Conservation (phyloP, 2,888 invertebrate species). For the Tachystola acroxantha region DNA sequence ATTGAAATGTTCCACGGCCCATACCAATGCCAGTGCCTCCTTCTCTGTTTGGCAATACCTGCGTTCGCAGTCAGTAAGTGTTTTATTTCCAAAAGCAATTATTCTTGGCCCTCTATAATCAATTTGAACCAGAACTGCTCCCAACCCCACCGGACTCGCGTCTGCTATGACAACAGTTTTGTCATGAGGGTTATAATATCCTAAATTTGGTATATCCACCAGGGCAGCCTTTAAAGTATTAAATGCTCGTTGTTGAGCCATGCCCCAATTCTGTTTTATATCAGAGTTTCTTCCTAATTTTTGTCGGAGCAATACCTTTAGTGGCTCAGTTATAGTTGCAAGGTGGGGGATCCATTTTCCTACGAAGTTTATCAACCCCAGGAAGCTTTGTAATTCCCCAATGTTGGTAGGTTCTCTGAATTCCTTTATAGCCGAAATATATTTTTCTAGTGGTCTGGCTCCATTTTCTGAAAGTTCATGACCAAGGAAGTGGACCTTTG, state of each 20-base stretch:
- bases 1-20: conserved; percentile 11
- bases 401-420: conserved; percentile 16
- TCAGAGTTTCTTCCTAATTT: conserved; percentile 7
- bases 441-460: conserved; percentile 25
- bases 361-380: conserved; percentile 17
- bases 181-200: conserved; percentile 12
- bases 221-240: conserved; percentile 5
- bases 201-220: conserved; percentile 4
- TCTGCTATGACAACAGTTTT: conserved; percentile 12
- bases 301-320: conserved; percentile 2
- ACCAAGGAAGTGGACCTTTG: conserved; percentile 26
- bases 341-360: conserved; percentile 10
- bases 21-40: conserved; percentile 19
- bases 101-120: conserved; percentile 8
- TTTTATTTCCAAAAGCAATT: conserved; percentile 11
- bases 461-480: conserved; percentile 23
- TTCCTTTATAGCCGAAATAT: conserved; percentile 20
- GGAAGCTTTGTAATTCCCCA: conserved; percentile 18
- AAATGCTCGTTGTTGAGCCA: conserved; percentile 12
- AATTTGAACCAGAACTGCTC: conserved; percentile 13
- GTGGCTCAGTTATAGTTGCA: conserved; percentile 3
- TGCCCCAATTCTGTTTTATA: conserved; percentile 9
- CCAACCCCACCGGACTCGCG: conserved; percentile 9
- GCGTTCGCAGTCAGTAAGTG: conserved; percentile 17
- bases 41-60: conserved; percentile 28